Evolutionary conservation across 2,888 invertebrate genomes (phyloP), one percentile per base, ranked within the genome.

Genomic region (Halictus quadricinctus): DNA sequence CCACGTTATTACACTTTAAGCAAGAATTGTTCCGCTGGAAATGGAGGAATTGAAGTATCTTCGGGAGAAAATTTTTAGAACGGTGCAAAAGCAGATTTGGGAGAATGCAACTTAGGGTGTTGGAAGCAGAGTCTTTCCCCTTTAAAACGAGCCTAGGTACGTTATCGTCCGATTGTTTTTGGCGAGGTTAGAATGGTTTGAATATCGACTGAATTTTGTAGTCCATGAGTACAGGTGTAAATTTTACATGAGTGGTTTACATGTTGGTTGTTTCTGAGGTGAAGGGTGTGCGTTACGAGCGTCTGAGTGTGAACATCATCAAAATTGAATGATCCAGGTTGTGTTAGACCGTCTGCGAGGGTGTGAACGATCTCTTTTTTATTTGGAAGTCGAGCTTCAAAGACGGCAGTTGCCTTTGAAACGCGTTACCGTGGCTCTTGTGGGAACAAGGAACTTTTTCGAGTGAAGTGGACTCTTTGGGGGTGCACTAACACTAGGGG

Each of bases 351-450:
- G 66, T 8, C 36, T 18, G 66, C 18, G 36, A 18, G 18, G 36
- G 66, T 66, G 18, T 18, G 50, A 60, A 15, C 15, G 13, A 6
- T 60, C 60, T 77, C 10, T 21, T 21, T 25, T 66, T 48, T 46
- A 46, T 77, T 54, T 46, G n/a, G 36, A 25, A 48, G 66, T 54
- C 41, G 76, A 25, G 48, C 48, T 25, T 77, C 69, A 54, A 77
- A 69, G 76, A 41, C 76, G 18, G n/a, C 36, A 3, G 18, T 5
- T 13, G 43, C 25, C 41, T 77, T 77, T 54, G 36, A 25, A 18
- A 66, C 66, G 66, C 66, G 29, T 66, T 66, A 36, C 66, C 8
- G 66, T 8, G 29, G 2, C 18, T 18, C 36, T 60, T 60, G 60
- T 7, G 60, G 60, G 60, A 60, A 60, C 60, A 60, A 60, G 60